Evolutionary conservation across 1,140 invertebrate genomes (phyloP), one percentile per base, ranked within the genome.

Genomic region (Trachelipus rathkii): DNA sequence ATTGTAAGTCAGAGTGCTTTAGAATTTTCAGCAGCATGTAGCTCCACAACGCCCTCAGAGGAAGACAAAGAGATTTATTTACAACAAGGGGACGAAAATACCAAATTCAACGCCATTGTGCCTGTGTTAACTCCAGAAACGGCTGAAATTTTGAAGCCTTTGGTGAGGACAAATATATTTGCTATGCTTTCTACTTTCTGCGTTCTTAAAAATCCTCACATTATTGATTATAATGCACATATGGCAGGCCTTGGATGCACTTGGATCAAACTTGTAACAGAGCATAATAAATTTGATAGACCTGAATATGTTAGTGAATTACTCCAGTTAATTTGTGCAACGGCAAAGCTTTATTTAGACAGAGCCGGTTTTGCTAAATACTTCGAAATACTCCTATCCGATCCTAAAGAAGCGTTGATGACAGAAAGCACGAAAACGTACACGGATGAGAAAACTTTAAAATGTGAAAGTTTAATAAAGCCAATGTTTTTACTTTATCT

Each of bases 161-260:
- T 81, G 3, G 75, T 81, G 13, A 60, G 68, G 6, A 74, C 77
- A 11, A 81, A 78, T 70, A 50, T 78, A 2, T 81, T 78, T 77
- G 69, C 77, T 44, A 74, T 81, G 60, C 43, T 76, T 21, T 43
- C 79, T n/a, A 81, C 79, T 43, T 81, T 81, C 71, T 78, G 79
- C 60, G 74, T 81, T 9, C 71, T 81, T 43, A 81, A 81, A 72
- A 78, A 81, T 46, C 77, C 79, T 13, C 79, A 78, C 23, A 78
- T 81, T 13, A 72, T 81, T 66, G 79, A 81, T 67, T 68, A 78
- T 44, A 68, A 73, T 68, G 77, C 77, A 21, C 79, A 81, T 44
- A 74, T 81, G 44, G 79, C 79, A 44, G 75, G 77, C 43, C 77
- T 81, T 11, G 79, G 60, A n/a, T 81, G 79, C 74, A 72, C 77